A percentile compares a stretch with the other conserved stretches of the same genome.
These are phyloP conservation scores for Nothoprocta perdicaria DNA, from an alignment of 2,113 vertebrate genomes.

Conservation along the genomic window DNA sequence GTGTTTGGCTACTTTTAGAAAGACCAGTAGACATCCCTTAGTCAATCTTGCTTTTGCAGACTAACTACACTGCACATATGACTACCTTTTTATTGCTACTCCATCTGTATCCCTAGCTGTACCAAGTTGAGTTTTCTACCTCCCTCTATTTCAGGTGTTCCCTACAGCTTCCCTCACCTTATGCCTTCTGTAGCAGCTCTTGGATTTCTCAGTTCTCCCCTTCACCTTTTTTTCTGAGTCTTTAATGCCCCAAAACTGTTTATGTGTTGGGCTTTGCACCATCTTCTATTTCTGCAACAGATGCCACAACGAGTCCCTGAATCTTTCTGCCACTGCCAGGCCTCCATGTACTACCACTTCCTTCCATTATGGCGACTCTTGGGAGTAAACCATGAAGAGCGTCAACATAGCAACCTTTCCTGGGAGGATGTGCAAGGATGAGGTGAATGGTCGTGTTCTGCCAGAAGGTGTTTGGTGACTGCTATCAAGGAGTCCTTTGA, in stretches of 20 bases:
- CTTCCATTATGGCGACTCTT: background rate
- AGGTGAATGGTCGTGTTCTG: slow-evolving; percentile 25
- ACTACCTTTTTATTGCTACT: background rate
- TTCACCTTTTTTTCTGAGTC: background rate
- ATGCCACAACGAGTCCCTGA: background rate
- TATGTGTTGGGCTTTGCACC: background rate
- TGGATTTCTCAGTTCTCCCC: background rate
- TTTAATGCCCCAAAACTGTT: background rate
- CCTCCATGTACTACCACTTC: background rate
- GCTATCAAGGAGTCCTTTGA: slow-evolving; percentile 57
- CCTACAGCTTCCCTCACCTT: background rate
- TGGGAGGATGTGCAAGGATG: background rate
- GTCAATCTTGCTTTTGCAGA: background rate
- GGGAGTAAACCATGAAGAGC: background rate
- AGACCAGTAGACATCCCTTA: background rate
- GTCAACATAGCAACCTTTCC: background rate
- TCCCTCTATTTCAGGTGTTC: background rate
- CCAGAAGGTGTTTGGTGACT: slow-evolving; percentile 27
- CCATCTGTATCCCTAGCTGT: background rate
- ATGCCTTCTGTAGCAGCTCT: background rate
- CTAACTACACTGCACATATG: background rate
- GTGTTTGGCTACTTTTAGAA: background rate
- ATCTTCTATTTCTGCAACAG: background rate
- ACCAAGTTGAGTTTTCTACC: background rate
- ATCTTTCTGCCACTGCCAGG: background rate